phyloP scores from a whole-genome alignment of 2,113 vertebrate genomes.

The Amazona vittata region DNA sequence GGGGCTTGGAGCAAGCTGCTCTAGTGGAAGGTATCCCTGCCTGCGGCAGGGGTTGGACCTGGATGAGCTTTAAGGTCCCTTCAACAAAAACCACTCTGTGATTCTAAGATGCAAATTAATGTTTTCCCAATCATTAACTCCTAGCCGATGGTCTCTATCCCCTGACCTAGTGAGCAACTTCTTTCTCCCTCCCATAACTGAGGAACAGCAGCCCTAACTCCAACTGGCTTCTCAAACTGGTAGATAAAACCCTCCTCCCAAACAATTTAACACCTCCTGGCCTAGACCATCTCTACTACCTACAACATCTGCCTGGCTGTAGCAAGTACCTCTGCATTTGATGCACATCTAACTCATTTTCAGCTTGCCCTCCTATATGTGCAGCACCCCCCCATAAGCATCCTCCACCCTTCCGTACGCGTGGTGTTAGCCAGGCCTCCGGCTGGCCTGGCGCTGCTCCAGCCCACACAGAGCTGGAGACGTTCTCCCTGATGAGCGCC shows the following conservation, averaged over 20 bases:
- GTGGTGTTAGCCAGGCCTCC: conserved; percentile 2
- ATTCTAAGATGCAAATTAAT: not conserved
- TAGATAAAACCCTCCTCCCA: not conserved
- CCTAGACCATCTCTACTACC: not conserved
- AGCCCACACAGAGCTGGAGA: conserved; percentile 62
- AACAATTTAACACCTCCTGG: fast-evolving
- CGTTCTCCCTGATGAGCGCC: not conserved
- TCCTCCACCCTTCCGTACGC: not conserved
- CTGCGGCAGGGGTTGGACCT: not conserved
- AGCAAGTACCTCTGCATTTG: not conserved
- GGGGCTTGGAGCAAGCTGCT: not conserved
- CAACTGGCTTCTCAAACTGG: not conserved
- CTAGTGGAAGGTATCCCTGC: not conserved
- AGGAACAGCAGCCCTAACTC: not conserved
- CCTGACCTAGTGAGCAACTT: not conserved
- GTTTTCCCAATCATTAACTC: not conserved
- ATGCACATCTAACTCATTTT: fast-evolving
- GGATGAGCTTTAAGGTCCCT: not conserved
- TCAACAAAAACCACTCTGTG: not conserved
- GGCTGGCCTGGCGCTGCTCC: conserved; percentile 59
- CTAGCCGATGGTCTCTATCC: not conserved
- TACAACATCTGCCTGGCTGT: not conserved
- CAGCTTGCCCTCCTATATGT: not conserved
- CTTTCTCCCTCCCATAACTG: not conserved
- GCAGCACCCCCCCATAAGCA: not conserved